Conservation (phyloP, 1,140 invertebrate species). For the Yoshiicerus persimilis region DNA sequence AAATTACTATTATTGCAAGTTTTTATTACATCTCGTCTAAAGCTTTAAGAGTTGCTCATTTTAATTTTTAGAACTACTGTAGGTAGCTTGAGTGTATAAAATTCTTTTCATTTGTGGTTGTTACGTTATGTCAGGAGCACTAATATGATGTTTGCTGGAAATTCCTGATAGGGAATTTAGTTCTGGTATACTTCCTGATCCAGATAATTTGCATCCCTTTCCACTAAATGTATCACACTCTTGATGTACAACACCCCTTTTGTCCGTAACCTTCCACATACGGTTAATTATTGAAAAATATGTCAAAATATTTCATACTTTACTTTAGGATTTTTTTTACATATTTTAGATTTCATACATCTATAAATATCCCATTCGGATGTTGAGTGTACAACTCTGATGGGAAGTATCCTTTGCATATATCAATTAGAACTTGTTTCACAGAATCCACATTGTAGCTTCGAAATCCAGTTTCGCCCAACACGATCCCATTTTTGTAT, state of each 20-base stretch:
- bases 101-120: no score
- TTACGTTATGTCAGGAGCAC: background rate
- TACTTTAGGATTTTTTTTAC: no score
- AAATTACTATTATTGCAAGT: no score
- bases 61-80: no score
- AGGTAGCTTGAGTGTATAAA: no score
- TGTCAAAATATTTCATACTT: no score
- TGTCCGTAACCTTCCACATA: background rate
- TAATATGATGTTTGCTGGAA: background rate
- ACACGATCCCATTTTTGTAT: slow-evolving; percentile 39
- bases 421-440: slow-evolving; percentile 35
- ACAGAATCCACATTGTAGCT: background rate
- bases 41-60: no score
- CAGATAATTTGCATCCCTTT: background rate
- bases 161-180: background rate
- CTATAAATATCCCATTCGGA: slow-evolving; percentile 39
- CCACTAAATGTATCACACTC: background rate
- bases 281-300: background rate
- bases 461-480: slow-evolving; percentile 23
- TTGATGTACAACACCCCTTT: background rate
- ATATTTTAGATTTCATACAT: no score
- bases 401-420: slow-evolving; percentile 43
- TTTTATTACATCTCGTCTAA: no score
- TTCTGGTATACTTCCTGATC: background rate
- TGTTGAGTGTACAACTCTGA: slow-evolving; percentile 33